Evolutionary conservation across 1,140 invertebrate genomes (phyloP), one percentile per base, ranked within the genome.

Genomic region (Drosophila malerkotliana): DNA sequence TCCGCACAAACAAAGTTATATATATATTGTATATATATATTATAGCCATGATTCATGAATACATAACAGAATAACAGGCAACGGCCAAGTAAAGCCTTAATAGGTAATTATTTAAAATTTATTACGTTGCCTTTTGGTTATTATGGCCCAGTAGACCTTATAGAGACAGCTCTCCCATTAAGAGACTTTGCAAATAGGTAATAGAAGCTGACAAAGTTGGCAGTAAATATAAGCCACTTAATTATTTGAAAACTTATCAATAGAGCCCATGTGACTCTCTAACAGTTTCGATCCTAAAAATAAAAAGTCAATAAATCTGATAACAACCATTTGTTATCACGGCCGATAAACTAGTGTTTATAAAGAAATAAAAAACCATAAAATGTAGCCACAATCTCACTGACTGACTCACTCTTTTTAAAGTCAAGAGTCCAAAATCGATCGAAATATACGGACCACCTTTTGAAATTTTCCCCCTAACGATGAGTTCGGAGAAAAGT

Each of bases 51-150:
- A 64, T 64, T 67, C 62, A 67, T 56, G 63, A 37, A 39, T 54
- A 54, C 51, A 52, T 61, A 49, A 57, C 39, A 48, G 52, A 45
- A 52, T 60, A 53, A 66, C 37, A 47, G 52, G 39, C 66, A 56
- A 12, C 44, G 56, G 44, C 62, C 78, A 69, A 79, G 83, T 77
- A 74, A 62, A 67, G 66, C 82, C 77, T 90, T 91, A 90, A 91
- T 91, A 90, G 85, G 90, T 91, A 90, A 90, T 91, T 91, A 91
- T 91, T 90, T 84, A 57, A 90, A 90, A 91, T 91, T 91, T 91
- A 91, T 91, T 91, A 71, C 82, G 67, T 72, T 87, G 62, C 57
- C 75, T 59, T 69, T 69, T 75, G 72, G 55, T 53, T 85, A 74
- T 73, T 77, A 60, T 80, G 77, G 64, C 60, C 64, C 60, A 64